A percentile compares a stretch with the other conserved stretches of the same genome.
Evolutionary conservation across 2,113 vertebrate genomes (phyloP).

Genomic region (human): DNA sequence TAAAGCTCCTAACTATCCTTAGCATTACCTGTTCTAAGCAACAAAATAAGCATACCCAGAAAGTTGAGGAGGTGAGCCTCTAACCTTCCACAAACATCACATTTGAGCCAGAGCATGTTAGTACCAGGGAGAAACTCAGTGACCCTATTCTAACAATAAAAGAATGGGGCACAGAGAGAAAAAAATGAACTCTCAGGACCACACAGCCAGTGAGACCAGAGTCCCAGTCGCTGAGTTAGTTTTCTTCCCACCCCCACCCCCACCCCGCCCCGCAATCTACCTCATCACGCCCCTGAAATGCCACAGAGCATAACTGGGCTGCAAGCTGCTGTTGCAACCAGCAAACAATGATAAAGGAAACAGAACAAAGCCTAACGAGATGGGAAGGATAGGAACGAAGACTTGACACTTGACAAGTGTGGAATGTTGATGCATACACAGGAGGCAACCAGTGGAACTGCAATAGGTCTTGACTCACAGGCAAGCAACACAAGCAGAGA

Average conservation of each 20-base stretch:
- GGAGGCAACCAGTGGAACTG: not conserved
- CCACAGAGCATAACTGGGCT: not conserved
- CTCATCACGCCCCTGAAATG: not conserved
- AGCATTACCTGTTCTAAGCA: not conserved
- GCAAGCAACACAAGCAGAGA: not conserved
- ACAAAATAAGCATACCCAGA: not conserved
- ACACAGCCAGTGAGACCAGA: not conserved
- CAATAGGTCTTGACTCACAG: not conserved
- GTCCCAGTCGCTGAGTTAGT: not conserved
- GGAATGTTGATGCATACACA: not conserved
- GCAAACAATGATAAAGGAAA: not conserved
- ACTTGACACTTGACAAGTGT: not conserved
- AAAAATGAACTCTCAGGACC: not conserved
- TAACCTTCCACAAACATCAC: not conserved
- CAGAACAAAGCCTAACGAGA: not conserved
- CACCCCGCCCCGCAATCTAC: not conserved
- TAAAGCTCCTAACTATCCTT: not conserved
- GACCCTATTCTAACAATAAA: not conserved
- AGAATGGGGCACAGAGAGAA: not conserved
- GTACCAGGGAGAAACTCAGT: not conserved
- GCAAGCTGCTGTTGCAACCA: not conserved
- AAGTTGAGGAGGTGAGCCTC: not conserved
- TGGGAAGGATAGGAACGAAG: not conserved
- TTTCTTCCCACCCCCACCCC: not conserved
- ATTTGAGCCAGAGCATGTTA: not conserved